Evolutionary conservation across 2,888 invertebrate genomes (phyloP).

Genomic region (Mayetiola destructor): DNA sequence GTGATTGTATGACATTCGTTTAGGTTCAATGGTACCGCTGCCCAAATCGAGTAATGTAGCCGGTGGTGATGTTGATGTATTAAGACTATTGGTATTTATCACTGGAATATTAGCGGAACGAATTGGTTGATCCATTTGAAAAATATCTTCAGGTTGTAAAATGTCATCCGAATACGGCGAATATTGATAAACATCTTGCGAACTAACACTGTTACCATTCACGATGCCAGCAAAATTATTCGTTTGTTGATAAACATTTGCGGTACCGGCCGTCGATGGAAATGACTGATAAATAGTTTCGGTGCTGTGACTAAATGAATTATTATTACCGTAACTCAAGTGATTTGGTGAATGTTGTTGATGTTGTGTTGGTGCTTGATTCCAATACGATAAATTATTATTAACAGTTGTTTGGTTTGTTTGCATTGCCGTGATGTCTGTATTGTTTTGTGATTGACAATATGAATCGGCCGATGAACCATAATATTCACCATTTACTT

Average conservation of each 20-base stretch:
- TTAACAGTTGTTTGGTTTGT: background rate
- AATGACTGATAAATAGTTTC: slow-evolving; percentile 2
- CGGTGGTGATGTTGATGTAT: slow-evolving; percentile 35
- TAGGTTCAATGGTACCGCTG: slow-evolving; percentile 48
- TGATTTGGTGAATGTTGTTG: background rate
- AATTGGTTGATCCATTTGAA: slow-evolving; percentile 59
- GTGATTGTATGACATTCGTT: background rate
- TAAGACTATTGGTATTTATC: background rate
- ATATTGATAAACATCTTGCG: slow-evolving; percentile 13
- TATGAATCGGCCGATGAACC: background rate
- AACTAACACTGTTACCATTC: background rate
- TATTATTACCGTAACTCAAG: background rate
- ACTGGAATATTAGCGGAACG: slow-evolving; percentile 1
- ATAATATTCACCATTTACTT: background rate
- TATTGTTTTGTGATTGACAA: slow-evolving; percentile 1
- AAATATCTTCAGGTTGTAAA: slow-evolving; percentile 64
- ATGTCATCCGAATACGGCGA: slow-evolving; percentile 39
- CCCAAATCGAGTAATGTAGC: slow-evolving; percentile 57
- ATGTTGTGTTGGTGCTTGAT: background rate
- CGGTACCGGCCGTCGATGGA: background rate
- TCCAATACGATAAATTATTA: background rate
- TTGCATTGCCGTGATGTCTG: background rate
- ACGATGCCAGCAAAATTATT: background rate
- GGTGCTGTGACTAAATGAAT: background rate
- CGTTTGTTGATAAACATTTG: background rate